phyloP scores from a whole-genome alignment of 92 coral and sea anemone species.

The Porites evermanni region DNA sequence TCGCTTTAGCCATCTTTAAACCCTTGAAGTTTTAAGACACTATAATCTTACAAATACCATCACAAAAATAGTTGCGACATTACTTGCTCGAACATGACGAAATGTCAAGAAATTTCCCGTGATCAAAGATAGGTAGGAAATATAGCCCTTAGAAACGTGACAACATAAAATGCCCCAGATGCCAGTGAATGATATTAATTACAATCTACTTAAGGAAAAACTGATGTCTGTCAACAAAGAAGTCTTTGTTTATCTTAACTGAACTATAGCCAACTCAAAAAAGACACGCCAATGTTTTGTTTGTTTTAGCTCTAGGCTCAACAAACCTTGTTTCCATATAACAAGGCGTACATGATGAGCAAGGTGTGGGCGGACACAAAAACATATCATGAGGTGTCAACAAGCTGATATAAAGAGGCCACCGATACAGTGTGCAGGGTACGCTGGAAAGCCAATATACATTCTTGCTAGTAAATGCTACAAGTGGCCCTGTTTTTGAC shows the following conservation, averaged over 20 bases:
- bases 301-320: not conserved
- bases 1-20: slow-evolving; percentile 37
- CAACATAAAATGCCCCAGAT: slow-evolving; percentile 8
- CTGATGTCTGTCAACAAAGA: slow-evolving; percentile 3
- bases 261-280: slow-evolving; percentile 2
- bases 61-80: not conserved
- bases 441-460: no score
- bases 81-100: not conserved
- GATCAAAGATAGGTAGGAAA: not conserved
- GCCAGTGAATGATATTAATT: slow-evolving; percentile 19
- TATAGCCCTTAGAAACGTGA: slow-evolving; percentile 1
- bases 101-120: not conserved
- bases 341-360: no score
- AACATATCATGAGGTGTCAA: no score
- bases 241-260: slow-evolving; percentile 29
- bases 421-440: no score
- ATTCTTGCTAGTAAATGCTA: no score
- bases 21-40: not conserved
- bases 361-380: no score
- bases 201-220: not conserved
- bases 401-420: no score
- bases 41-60: not conserved
- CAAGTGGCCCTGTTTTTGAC: no score
- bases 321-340: no score
- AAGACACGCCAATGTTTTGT: not conserved